A percentile compares a stretch with the other conserved stretches of the same genome.
Conservation (phyloP, 2,888 invertebrate species). For the Oscheius sp. region DNA sequence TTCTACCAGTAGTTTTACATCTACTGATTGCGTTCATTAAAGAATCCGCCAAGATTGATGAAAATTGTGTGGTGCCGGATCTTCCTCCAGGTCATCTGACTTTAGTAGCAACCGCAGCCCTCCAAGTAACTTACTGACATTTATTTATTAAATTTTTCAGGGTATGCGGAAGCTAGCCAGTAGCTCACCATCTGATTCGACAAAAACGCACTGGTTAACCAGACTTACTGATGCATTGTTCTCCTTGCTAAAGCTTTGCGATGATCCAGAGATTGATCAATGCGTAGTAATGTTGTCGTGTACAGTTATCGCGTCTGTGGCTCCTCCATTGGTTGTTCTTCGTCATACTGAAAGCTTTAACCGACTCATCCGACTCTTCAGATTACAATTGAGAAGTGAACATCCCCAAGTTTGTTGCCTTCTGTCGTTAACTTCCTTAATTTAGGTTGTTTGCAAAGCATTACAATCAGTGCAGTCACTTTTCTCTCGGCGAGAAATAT, state of each 20-base stretch:
- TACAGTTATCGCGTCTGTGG: slow-evolving; percentile 85
- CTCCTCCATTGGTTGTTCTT: slow-evolving; percentile 74
- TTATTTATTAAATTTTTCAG: slow-evolving; percentile 24
- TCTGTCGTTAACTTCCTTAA: slow-evolving; percentile 76
- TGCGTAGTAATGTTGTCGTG: slow-evolving; percentile 87
- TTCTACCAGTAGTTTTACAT: slow-evolving; percentile 90
- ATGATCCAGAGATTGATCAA: slow-evolving; percentile 76
- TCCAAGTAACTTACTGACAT: slow-evolving; percentile 76
- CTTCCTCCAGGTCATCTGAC: slow-evolving; percentile 75
- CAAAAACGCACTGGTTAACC: slow-evolving; percentile 78
- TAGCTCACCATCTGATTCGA: slow-evolving; percentile 45
- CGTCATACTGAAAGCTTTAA: slow-evolving; percentile 47
- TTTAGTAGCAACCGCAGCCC: slow-evolving; percentile 75
- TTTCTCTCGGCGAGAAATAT: slow-evolving; percentile 80
- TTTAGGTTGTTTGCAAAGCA: slow-evolving; percentile 81
- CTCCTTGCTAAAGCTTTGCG: slow-evolving; percentile 86
- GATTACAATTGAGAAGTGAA: slow-evolving; percentile 41
- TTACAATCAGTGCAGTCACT: slow-evolving; percentile 83
- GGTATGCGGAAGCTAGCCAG: slow-evolving; percentile 50
- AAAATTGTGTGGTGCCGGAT: slow-evolving; percentile 72
- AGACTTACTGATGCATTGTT: slow-evolving; percentile 87
- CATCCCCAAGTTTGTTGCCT: slow-evolving; percentile 45
- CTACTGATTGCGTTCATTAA: slow-evolving; percentile 87
- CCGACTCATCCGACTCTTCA: slow-evolving; percentile 39
- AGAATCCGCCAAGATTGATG: slow-evolving; percentile 78